Base-by-base conservation (phyloP, 2,113 vertebrate genomes). In the Alouatta palliata region DNA sequence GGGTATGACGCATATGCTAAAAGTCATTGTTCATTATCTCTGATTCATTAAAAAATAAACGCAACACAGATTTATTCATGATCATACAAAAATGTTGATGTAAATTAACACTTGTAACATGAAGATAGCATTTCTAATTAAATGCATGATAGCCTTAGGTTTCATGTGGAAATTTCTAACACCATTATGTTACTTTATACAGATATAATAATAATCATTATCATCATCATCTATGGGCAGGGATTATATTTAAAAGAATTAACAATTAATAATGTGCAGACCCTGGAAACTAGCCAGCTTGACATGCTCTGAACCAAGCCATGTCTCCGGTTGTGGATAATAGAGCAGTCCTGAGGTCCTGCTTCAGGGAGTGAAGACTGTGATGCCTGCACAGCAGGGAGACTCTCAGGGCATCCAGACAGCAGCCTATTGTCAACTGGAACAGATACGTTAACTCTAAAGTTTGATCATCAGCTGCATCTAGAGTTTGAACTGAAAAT, bases 401-500 rank as follows among this genome's bases (percentile, higher is more conserved):
- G 21, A 43, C 2, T 27, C 27, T 56, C 5, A 56, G 9, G 20
- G 47, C 4, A 47, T 56, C 2, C 30, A 10, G 30, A 87, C 4
- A 25, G n/a, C 23, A n/a, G 43, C 8, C 77, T 66, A 6, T 75
- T 82, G 47, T 35, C 35, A 66, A 25, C 8, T 7, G 6, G 12
- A 61, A 32, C 10, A 95, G 21, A 73, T 1, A 47, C 7, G 32
- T 73, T 90, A 76, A 90, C 32, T 85, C n/a, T 77, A 70, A 82
- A 61, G n/a, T 25, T 30, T 84, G 11, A 37, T 8, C 70, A 90
- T 54, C 56, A 93, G 43, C 45, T 81, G 37, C 68, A 49, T 49
- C 92, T 71, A 52, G n/a, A 89, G 73, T 90, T 77, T 92, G 45
- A 92, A 90, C 37, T 80, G 16, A 82, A 94, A 93, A 94, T 76